Evolutionary conservation across 2,797 vertebrate species (phyloP), one percentile per base, ranked within the genome.

Genomic region (Pseudochromis fuscus): DNA sequence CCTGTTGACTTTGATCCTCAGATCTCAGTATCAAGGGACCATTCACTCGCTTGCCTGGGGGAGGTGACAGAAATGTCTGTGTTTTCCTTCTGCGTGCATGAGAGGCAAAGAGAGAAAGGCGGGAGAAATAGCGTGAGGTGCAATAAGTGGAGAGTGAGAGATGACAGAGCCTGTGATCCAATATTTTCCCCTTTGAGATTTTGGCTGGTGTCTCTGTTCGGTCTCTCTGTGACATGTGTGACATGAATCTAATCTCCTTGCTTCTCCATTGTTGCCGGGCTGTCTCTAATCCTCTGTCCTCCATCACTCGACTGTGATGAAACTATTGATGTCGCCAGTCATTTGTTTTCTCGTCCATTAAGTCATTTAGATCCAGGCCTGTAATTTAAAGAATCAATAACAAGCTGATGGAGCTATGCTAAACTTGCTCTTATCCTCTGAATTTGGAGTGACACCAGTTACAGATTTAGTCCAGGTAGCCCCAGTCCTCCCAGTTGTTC

Each of bases 1-100:
- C 81, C 75, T 83, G 79, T 79, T 87, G 91, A 89, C 90, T 91
- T 89, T 91, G 89, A 91, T 90, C 87, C 85, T 83, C 66, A 82
- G 73, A 91, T 90, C 85, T 87, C 21, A 30, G 78, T 81, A 90
- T 91, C 89, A 90, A 88, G 87, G 84, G 90, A 87, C 87, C 70
- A 35, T 87, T 91, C 84, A 77, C 73, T 82, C 44, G 46, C 74
- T 77, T 28, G 87, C 89, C 86, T 67, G 61, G 75, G 83, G 80
- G 80, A 87, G 82, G 86, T 87, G 87, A 89, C 88, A 89, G 83
- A 88, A 88, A 91, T 79, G 80, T 89, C 89, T 90, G 72, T 89
- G 85, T 91, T 90, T 90, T 86, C 81, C 80, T 71, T 85, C 75
- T 77, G 55, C 67, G 68, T 68, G 66, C n/a, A 38, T 53, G 82